Conservation (phyloP, 2,888 invertebrate species). For the Eristalis intricaria region DNA sequence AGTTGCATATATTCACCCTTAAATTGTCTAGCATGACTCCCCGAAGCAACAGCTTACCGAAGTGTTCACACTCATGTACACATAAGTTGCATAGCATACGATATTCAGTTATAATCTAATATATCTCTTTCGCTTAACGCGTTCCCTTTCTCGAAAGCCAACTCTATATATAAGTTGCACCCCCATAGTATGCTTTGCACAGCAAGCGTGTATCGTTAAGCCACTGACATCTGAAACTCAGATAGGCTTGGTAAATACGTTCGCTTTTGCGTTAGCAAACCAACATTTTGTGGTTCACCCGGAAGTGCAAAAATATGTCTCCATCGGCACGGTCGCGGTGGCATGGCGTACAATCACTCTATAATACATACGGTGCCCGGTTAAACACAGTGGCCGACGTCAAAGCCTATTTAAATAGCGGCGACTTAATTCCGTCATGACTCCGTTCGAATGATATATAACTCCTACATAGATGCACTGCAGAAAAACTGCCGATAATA, state of each 20-base stretch:
- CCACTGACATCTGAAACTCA: constrained; percentile 59
- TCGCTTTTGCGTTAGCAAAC: constrained; percentile 29
- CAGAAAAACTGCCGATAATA: constrained; percentile 37
- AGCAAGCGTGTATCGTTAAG: constrained; percentile 14
- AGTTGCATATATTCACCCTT: too few species aligned
- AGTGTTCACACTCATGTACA: constrained; percentile 1
- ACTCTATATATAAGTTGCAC: constrained; percentile 4
- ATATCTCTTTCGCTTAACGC: constrained; percentile 38
- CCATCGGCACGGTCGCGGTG: neutral
- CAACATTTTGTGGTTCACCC: constrained; percentile 62
- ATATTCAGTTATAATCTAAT: neutral
- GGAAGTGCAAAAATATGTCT: constrained; percentile 59
- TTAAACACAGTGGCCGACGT: constrained; percentile 43
- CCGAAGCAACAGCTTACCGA: constrained; percentile 23
- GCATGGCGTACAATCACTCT: constrained; percentile 1
- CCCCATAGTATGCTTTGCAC: neutral
- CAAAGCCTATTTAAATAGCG: constrained; percentile 63
- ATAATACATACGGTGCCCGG: constrained; percentile 42
- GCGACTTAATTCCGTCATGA: constrained; percentile 61
- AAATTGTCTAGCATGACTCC: neutral
- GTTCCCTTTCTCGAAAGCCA: constrained; percentile 30
- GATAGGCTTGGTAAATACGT: constrained; percentile 30
- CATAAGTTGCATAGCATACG: neutral
- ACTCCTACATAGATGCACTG: neutral
- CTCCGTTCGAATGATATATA: constrained; percentile 39